Evolutionary conservation across 2,797 vertebrate species (phyloP).

Genomic region (Ambastaia sidthimunki): DNA sequence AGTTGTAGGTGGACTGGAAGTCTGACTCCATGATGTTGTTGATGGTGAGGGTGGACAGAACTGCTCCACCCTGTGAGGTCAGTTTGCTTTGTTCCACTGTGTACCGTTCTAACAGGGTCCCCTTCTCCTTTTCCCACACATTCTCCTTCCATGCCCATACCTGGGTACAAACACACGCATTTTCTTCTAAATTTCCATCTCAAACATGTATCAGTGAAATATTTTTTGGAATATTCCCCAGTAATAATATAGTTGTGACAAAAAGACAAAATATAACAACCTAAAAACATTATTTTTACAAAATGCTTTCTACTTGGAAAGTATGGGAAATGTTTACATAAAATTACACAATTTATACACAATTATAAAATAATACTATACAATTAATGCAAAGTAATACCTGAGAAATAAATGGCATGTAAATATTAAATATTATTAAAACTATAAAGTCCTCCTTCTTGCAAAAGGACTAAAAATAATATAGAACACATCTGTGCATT

Average conservation of each 20-base stretch:
- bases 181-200: neutral
- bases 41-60: constrained; percentile 93
- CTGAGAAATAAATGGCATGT: neutral
- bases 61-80: constrained; percentile 82
- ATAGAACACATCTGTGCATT: constrained; percentile 12
- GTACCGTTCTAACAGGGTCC: constrained; percentile 87
- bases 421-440: no score
- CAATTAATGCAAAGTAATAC: neutral
- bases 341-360: no score
- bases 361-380: neutral
- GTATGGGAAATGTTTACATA: no score
- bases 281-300: no score
- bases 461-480: constrained; percentile 25
- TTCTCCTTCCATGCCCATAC: constrained; percentile 98
- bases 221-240: no score
- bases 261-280: neutral
- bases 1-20: constrained; percentile 95
- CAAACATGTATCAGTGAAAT: neutral
- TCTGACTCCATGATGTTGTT: constrained; percentile 92
- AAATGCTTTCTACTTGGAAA: no score
- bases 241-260: no score
- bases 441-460: neutral
- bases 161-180: constrained; percentile 67
- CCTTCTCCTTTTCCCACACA: constrained; percentile 90
- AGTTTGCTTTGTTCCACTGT: constrained; percentile 88